A percentile compares a stretch with the other conserved stretches of the same genome.
Evolutionary conservation across 1,140 invertebrate genomes (phyloP).

Genomic region (Formica selysi): DNA sequence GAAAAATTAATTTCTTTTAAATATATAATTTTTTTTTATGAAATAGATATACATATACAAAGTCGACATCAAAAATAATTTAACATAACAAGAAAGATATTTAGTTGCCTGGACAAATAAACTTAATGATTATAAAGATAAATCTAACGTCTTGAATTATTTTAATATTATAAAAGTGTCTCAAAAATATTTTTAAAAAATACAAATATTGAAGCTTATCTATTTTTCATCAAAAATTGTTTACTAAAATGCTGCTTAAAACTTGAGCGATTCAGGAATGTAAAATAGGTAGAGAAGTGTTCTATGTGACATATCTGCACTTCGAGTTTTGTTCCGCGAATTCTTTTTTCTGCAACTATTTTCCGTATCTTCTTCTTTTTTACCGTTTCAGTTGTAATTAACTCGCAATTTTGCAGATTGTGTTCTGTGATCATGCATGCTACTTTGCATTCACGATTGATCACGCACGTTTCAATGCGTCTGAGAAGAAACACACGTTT

Average conservation of each 20-base stretch:
- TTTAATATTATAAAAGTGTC: background rate
- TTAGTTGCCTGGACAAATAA: background rate
- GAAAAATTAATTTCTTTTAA: too few relatives aligned
- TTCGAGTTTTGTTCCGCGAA: slow-evolving; percentile 6
- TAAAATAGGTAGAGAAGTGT: background rate
- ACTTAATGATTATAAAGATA: background rate
- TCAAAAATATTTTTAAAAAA: background rate
- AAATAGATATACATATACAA: background rate
- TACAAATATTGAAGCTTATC: background rate
- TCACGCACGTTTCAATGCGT: background rate
- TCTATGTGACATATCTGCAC: slow-evolving; percentile 3
- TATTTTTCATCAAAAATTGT: background rate
- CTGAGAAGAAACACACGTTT: slow-evolving; percentile 6
- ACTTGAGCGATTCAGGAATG: background rate
- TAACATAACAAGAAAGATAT: background rate
- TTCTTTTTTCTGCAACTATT: slow-evolving; percentile 8
- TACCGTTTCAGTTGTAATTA: background rate
- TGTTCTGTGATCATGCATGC: slow-evolving; percentile 1
- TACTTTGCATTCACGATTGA: slow-evolving; percentile 12
- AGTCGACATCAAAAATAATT: background rate
- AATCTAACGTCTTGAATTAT: background rate
- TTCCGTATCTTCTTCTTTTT: slow-evolving; percentile 14
- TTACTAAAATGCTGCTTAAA: background rate
- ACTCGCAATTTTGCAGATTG: background rate
- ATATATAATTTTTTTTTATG: background rate